Conservation (phyloP, 53 echinoderm and acorn worm genomes). For the Arbacia lixula region DNA sequence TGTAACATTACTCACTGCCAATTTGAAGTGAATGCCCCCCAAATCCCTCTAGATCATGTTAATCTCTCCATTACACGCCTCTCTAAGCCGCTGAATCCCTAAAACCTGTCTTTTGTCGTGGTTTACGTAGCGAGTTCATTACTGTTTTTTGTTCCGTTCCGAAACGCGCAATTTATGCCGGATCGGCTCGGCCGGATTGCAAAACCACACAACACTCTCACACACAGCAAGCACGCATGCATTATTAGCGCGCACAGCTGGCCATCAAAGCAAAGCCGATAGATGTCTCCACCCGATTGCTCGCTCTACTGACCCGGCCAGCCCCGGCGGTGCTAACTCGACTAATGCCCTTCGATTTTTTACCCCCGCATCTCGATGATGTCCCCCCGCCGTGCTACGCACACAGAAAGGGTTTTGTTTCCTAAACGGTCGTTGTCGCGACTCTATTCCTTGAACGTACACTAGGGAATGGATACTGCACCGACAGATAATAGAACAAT, state of each 20-base stretch:
- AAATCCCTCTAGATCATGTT: too few relatives aligned
- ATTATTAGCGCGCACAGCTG: background rate
- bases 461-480: too few relatives aligned
- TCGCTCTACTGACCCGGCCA: constrained; percentile 18
- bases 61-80: too few relatives aligned
- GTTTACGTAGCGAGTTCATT: background rate
- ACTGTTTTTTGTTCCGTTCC: constrained; percentile 34
- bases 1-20: too few relatives aligned
- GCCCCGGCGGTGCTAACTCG: constrained; percentile 20
- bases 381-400: too few relatives aligned
- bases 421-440: too few relatives aligned
- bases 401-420: too few relatives aligned
- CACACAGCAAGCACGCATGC: background rate
- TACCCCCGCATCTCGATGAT: too few relatives aligned
- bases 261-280: background rate
- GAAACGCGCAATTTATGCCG: constrained; percentile 27
- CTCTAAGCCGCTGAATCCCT: too few relatives aligned
- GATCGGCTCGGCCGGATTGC: constrained; percentile 16
- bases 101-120: constrained; percentile 24
- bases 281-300: constrained; percentile 9
- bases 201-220: background rate
- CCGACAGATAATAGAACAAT: too few relatives aligned
- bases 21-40: too few relatives aligned
- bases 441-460: too few relatives aligned
- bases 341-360: constrained; percentile 41